A percentile compares a stretch with the other conserved stretches of the same genome.
These are phyloP conservation scores for Meghimatium bilineatum DNA, from an alignment of 2,888 invertebrate genomes.

Conservation along the genomic window DNA sequence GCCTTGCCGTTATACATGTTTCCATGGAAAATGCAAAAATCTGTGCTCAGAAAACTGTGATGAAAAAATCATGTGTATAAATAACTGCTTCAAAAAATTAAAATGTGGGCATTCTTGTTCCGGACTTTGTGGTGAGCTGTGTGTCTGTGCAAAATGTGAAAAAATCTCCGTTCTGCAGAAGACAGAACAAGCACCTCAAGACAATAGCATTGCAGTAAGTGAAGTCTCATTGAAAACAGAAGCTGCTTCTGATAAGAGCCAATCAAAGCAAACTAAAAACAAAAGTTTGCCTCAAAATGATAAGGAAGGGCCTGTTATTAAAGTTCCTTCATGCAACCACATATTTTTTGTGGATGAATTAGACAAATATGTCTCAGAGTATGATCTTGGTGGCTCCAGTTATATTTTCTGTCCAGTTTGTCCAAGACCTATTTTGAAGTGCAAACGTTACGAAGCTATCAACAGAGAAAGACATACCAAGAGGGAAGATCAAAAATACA, in stretches of 20 bases:
- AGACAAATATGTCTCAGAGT: slow-evolving; percentile 37
- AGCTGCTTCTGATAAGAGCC: neutral
- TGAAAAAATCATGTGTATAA: slow-evolving; percentile 9
- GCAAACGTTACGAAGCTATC: slow-evolving; percentile 37
- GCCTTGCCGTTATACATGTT: slow-evolving; percentile 28
- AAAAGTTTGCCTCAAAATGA: neutral
- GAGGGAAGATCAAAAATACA: slow-evolving; percentile 11
- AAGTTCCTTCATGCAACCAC: slow-evolving; percentile 44
- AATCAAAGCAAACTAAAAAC: neutral
- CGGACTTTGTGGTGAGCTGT: slow-evolving; percentile 49
- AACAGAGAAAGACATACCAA: slow-evolving; percentile 4
- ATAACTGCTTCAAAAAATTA: slow-evolving; percentile 13
- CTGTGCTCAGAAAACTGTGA: slow-evolving; percentile 40
- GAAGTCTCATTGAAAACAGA: too few relatives aligned
- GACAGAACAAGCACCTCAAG: too few relatives aligned
- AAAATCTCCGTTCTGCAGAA: neutral
- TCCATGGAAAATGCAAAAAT: slow-evolving; percentile 21
- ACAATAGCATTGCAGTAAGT: too few relatives aligned
- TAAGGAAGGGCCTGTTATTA: slow-evolving; percentile 5
- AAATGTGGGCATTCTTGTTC: slow-evolving; percentile 36
- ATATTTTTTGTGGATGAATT: slow-evolving; percentile 44
- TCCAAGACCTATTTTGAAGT: slow-evolving; percentile 41
- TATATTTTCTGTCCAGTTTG: slow-evolving; percentile 47
- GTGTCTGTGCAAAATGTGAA: slow-evolving; percentile 51
- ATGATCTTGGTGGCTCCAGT: slow-evolving; percentile 18